These are phyloP conservation scores for Alca torda DNA, from an alignment of 2,797 vertebrate genomes.

Conservation along the genomic window DNA sequence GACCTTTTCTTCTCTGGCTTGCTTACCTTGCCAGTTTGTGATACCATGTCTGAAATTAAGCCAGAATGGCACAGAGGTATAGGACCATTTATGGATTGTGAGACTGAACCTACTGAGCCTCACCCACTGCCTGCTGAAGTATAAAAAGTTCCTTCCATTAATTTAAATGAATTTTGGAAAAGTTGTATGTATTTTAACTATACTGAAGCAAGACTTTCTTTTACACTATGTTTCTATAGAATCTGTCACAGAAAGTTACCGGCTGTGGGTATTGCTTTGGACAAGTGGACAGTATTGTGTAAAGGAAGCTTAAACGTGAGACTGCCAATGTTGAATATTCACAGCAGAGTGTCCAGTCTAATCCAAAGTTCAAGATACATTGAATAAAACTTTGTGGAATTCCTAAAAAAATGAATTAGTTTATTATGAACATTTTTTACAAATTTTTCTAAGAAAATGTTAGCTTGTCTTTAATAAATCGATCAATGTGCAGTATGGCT, in stretches of 20 bases:
- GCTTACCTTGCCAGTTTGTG: background rate
- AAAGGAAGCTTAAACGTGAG: background rate
- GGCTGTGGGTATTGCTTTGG: background rate
- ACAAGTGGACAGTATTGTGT: background rate
- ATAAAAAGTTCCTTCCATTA: background rate
- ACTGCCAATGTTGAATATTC: background rate
- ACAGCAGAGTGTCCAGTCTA: background rate
- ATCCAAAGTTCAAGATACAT: background rate
- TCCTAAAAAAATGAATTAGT: background rate
- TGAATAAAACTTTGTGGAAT: background rate
- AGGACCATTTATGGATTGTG: background rate
- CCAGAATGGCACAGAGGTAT: background rate
- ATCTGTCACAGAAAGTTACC: background rate
- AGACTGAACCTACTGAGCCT: background rate
- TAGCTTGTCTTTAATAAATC: background rate
- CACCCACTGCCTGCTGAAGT: background rate
- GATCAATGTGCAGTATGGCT: background rate
- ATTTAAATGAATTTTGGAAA: background rate
- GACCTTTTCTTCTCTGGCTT: background rate
- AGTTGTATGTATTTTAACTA: background rate
- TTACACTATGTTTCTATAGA: background rate
- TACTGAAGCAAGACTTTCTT: background rate
- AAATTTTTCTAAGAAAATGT: background rate
- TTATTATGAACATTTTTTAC: background rate
- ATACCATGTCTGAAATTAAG: background rate